Base-by-base conservation (phyloP, 1,140 invertebrate species). In the Thereuonema tuberculata region DNA sequence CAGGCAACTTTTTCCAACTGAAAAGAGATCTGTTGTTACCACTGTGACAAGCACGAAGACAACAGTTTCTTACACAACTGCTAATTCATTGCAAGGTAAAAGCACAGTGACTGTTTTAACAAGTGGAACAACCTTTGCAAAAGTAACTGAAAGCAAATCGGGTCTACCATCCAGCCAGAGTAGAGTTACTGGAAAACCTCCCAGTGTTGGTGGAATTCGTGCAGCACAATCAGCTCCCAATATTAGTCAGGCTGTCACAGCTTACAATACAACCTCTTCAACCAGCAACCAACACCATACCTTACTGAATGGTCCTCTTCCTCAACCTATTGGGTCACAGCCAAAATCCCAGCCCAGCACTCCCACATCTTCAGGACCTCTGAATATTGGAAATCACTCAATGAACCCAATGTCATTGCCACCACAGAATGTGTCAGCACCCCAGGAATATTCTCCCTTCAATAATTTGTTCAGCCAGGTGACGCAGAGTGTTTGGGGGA, bases 381-480 rank as follows among this genome's bases (percentile, higher is more conserved):
- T 55, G 3, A 9, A 26, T 17, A 17, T 12, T 12, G 3, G 3
- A 5, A 50, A 12, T 9, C 17, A 24, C 17, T n/a, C n/a, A n/a
- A n/a, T n/a, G n/a, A n/a, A n/a, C n/a, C n/a, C n/a, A n/a, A n/a
- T n/a, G n/a, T n/a, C n/a, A n/a, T 15, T 53, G 3, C n/a, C 55
- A 21, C 57, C 55, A 21, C 63, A 67, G 59, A 72, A 66, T 58
- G 70, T 70, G 60, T 80, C 77, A 31, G 68, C 48, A 72, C 64
- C 64, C 1, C 50, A 80, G 17, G 84, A 87, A 62, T 91, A 90
- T 71, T 86, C 86, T 1, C 76, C 89, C 3, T 90, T 91, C 65
- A 85, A 86, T 65, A 83, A 86, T 67, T 76, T 77, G 1, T 84
- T 84, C 64, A 79, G 78, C 55, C 82, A 82, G 69, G 71, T 76